A percentile compares a stretch with the other conserved stretches of the same genome.
Conservation (phyloP, 2,797 vertebrate genomes). For the Hirundo rustica region DNA sequence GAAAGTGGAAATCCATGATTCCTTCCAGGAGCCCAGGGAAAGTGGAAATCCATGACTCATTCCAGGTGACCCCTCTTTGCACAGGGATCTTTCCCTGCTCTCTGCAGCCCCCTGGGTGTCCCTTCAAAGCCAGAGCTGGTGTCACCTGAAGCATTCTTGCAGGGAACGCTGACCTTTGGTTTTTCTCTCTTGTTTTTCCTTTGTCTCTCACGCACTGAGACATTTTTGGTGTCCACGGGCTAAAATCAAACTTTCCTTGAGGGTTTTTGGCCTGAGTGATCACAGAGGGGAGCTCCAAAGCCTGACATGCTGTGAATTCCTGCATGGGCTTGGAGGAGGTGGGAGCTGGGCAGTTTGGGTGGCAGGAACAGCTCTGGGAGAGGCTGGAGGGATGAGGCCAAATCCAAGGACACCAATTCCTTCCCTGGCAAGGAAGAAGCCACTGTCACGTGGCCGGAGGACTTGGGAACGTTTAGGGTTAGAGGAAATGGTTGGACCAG, state of each 20-base stretch:
- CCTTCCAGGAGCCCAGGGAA: no score
- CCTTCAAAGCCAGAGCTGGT: background rate
- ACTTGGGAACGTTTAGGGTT: accelerated
- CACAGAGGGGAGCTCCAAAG: background rate
- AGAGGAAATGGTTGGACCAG: background rate
- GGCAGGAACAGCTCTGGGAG: background rate
- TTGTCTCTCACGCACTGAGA: background rate
- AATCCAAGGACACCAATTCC: background rate
- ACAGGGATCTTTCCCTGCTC: background rate
- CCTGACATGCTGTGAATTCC: background rate
- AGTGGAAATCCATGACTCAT: no score
- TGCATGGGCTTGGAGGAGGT: background rate
- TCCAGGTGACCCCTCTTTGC: background rate
- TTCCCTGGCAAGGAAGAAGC: background rate
- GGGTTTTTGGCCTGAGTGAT: background rate
- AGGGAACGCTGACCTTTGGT: background rate
- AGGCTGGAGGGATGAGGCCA: background rate
- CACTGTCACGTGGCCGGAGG: background rate
- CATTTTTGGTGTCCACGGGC: background rate
- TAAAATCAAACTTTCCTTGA: background rate
- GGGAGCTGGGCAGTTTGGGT: background rate
- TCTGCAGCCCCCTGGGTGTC: background rate
- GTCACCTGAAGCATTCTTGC: background rate
- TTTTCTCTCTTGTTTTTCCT: background rate
- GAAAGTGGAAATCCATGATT: no score